Base-by-base conservation (phyloP, 2,888 invertebrate species). In the Drosophila merina region DNA sequence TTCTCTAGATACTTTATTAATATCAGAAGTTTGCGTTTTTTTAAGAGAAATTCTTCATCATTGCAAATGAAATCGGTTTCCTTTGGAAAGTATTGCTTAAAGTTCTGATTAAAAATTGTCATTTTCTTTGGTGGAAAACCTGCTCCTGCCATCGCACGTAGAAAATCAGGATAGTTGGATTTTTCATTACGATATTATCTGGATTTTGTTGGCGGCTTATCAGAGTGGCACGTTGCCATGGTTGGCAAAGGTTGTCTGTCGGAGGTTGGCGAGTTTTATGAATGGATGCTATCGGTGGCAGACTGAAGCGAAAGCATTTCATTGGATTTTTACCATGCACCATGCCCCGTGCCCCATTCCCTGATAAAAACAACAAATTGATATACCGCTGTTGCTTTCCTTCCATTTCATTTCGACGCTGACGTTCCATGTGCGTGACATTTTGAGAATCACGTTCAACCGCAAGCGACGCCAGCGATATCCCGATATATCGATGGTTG, bases 371-470 rank as follows among this genome's bases (percentile, higher is more conserved):
- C 7, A 36, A 64, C 64, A 50, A 62, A 62, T 48, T 62, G 60
- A 62, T 62, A 62, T 62, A 62, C 60, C 63, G 38, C 63, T 40
- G 60, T 31, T 48, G 48, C 38, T 62, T 62, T 60, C 62, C 47
- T 48, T 42, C 62, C 62, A 60, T 48, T 60, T 40, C 47, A 31
- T 40, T 48, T 59, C n/a, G 30, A 8, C 25, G 9, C 4, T 49
- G 57, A 31, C 51, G 64, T 49, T 20, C 20, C 20, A 72, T 69
- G 85, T 80, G 82, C 89, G 89, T 89, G 89, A 89, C 89, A 88
- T 88, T 86, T 86, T 71, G 45, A 77, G 86, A 85, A 88, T 89
- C 90, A 89, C 89, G 89, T 89, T 84, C 78, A 79, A 75, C 75
- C 77, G 52, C 79, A 77, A 69, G 50, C 72, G 72, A 77, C 80